Conservation (phyloP, 2,113 vertebrate species). For the Stigmatopora argus region DNA sequence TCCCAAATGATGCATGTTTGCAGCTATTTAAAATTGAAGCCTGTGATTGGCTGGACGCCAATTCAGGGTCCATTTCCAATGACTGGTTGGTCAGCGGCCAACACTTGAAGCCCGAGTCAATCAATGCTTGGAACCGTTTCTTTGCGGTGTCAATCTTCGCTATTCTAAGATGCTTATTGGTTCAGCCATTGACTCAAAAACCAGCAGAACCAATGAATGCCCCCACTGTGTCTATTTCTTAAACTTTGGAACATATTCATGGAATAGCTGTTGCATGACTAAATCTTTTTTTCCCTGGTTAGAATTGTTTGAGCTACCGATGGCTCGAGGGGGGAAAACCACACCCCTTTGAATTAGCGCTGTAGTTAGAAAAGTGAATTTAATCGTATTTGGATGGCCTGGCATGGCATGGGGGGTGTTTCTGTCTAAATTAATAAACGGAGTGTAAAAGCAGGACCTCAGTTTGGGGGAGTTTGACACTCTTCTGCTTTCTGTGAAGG, state of each 20-base stretch:
- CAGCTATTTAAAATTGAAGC: neutral
- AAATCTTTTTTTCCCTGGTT: slow-evolving; percentile 49
- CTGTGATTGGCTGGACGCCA: neutral
- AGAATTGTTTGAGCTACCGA: slow-evolving; percentile 47
- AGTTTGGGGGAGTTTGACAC: slow-evolving; percentile 28
- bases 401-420: slow-evolving; percentile 22
- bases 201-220: slow-evolving; percentile 19
- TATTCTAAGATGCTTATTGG: slow-evolving; percentile 12
- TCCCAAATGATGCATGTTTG: slow-evolving; percentile 1
- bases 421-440: slow-evolving; percentile 53
- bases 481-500: slow-evolving; percentile 25
- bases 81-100: neutral
- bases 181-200: slow-evolving; percentile 16
- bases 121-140: slow-evolving; percentile 1
- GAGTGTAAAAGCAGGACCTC: slow-evolving; percentile 35
- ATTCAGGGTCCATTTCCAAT: neutral
- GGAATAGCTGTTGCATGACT: slow-evolving; percentile 36
- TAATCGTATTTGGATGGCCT: slow-evolving; percentile 39
- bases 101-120: neutral
- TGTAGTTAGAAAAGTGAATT: slow-evolving; percentile 41
- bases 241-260: slow-evolving; percentile 31
- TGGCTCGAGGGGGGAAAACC: slow-evolving; percentile 34
- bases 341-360: slow-evolving; percentile 38
- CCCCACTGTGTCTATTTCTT: slow-evolving; percentile 27
- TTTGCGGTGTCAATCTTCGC: neutral